Base-by-base conservation (phyloP, 1,140 invertebrate species). In the Pseudachorutes palmiensis region DNA sequence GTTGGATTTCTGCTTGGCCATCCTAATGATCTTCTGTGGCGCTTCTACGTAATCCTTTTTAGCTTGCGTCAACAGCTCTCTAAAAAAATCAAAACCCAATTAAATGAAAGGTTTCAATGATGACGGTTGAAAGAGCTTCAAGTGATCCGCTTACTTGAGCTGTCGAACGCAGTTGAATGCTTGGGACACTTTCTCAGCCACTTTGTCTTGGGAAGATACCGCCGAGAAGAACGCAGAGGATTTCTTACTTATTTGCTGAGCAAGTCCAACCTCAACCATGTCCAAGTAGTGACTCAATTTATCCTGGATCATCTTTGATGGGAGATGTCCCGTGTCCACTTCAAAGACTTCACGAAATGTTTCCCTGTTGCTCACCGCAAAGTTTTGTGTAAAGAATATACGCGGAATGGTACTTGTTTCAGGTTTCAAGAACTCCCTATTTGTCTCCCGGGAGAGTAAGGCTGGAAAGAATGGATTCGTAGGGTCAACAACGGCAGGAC, bases 211-310 rank as follows among this genome's bases (percentile, higher is more conserved):
- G 9, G 93, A 96, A 60, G 92, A 89, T 90, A 98, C 96, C 9
- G 93, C 93, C 79, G 94, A 88, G 77, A 98, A 98, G 82, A 98
- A 98, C 9, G 92, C 92, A 72, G 91, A 90, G 3, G 94, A 97
- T 78, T 95, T 94, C 68, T 90, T 86, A n/a, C 94, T 89, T 59
- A 98, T 94, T 82, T 97, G 94, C 73, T 90, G 87, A 0, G 93
- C 93, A 75, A 98, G 95, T 80, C 92, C 88, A 69, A 96, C 90
- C 81, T 98, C 95, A 32, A 97, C 90, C 58, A 92, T 87, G 81
- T 98, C 94, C 72, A 98, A 81, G 79, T 96, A 96, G 79, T 95
- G 91, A 76, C 89, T 94, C n/a, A 97, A 80, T 61, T 74, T 71
- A 62, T 74, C 72, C 84, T 87, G 66, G n/a, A 68, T 76, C 77